Conservation (phyloP, 2,113 vertebrate species). For the Trematocara nigrifrons region DNA sequence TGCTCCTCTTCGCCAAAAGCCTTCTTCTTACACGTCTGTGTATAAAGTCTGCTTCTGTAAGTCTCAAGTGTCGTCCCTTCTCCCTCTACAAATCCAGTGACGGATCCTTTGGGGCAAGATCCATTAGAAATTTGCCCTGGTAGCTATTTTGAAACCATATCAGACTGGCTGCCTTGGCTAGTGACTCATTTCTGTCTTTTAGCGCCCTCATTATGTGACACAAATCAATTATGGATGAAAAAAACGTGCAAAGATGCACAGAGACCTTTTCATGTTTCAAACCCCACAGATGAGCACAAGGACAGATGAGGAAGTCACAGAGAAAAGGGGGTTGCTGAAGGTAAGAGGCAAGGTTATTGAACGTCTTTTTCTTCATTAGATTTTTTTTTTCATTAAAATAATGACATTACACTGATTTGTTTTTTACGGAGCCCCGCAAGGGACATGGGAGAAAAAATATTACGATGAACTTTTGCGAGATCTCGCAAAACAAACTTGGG, state of each 20-base stretch:
- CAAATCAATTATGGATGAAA: constrained; percentile 63
- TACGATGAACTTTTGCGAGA: too few relatives aligned
- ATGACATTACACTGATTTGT: neutral
- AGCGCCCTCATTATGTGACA: constrained; percentile 54
- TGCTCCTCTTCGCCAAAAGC: neutral
- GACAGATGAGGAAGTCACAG: neutral
- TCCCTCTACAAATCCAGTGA: neutral
- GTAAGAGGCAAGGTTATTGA: neutral
- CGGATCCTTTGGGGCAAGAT: neutral
- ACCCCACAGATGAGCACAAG: neutral
- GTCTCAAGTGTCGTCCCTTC: neutral
- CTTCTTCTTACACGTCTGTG: neutral
- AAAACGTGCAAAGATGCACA: neutral
- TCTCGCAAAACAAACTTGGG: too few relatives aligned
- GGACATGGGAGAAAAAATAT: too few relatives aligned
- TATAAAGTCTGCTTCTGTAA: neutral
- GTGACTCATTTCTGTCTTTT: constrained; percentile 17
- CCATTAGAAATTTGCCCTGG: constrained; percentile 19
- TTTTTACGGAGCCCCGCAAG: neutral
- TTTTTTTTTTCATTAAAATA: neutral
- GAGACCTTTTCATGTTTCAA: constrained; percentile 33
- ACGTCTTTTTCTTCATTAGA: accelerated
- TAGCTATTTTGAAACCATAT: constrained; percentile 33
- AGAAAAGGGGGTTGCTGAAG: neutral
- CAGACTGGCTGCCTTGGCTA: neutral